Evolutionary conservation across 2,113 vertebrate species (phyloP).

Genomic region (Malurus melanocephalus): DNA sequence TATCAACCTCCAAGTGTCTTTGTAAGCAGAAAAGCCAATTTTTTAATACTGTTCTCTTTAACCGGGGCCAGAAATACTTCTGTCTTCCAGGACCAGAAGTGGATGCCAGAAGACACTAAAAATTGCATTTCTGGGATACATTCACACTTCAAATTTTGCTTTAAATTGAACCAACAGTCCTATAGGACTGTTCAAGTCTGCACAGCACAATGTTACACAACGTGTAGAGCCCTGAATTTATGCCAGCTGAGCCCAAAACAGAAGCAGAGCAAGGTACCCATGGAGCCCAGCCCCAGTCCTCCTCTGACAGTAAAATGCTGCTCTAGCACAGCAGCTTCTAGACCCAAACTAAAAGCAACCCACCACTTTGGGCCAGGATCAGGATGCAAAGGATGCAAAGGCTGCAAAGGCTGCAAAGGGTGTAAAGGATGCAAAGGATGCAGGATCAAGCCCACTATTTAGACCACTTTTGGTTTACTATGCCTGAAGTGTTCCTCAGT

Average conservation of each 20-base stretch:
- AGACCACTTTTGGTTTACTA: neutral
- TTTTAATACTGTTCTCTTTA: neutral
- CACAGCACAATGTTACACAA: neutral
- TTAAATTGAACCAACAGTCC: neutral
- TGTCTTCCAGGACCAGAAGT: conserved; percentile 1
- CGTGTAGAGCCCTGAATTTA: neutral
- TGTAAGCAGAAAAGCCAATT: neutral
- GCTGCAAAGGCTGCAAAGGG: neutral
- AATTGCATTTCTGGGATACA: neutral
- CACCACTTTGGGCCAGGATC: neutral
- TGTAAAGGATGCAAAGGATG: neutral
- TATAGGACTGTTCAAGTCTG: neutral
- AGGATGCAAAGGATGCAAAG: neutral
- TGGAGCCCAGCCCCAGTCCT: fast-evolving
- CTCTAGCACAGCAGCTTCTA: neutral
- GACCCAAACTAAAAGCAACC: fast-evolving
- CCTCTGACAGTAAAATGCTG: fast-evolving
- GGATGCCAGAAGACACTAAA: neutral
- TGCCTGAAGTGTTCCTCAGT: conserved; percentile 6
- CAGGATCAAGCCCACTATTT: neutral
- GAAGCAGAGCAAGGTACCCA: neutral
- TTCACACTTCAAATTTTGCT: neutral
- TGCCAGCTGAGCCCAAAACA: neutral
- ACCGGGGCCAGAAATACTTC: neutral
- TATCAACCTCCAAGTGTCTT: neutral